Base-by-base conservation (phyloP, 2,113 vertebrate species). In the Dicrurus megarhynchus region DNA sequence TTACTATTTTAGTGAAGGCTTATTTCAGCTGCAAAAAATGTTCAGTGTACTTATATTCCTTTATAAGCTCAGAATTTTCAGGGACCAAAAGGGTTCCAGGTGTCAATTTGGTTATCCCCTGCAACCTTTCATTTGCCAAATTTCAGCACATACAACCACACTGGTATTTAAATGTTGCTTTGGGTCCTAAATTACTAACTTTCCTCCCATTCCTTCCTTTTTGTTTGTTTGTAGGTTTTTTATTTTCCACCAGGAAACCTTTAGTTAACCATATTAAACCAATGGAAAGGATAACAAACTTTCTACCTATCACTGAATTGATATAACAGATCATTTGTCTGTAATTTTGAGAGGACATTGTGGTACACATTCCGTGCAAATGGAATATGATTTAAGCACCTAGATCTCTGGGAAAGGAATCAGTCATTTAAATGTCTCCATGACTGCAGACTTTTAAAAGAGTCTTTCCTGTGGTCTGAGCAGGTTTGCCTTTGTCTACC, bases 401-500 rank as follows among this genome's bases (percentile, higher is more conserved):
- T 50, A 46, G 75, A 19, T 89, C 87, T 63, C 50, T 89, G 89
- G 91, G 89, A 84, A 93, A 95, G 47, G 27, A 92, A 64, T 56
- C 46, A 10, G 76, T 87, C 56, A 78, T 97, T 96, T 93, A 92
- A 95, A 89, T 95, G 77, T 95, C 86, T 95, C 79, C 60, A 27
- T 63, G 27, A 47, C 89, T 92, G 64, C 86, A 95, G 84, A 96
- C 84, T n/a, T n/a, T n/a, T n/a, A 44, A 53, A 80, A 80, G 60
- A 87, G 52, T 60, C 33, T 96, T 44, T 84, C 64, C 86, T 78
- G 60, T 84, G 39, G 15, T 84, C 73, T 96, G 47, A 90, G 52
- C 35, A 84, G 59, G 35, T 74, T 96, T 81, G 33, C 2, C 0
- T 96, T 90, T 90, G 60, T 86, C 94, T 92, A 21, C 68, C 47